Percentiles rank a stretch among this genome's conserved stretches.
Evolutionary conservation across 53 echinoderm and acorn worm species (phyloP).

Genomic region (Echinometra lucunter): DNA sequence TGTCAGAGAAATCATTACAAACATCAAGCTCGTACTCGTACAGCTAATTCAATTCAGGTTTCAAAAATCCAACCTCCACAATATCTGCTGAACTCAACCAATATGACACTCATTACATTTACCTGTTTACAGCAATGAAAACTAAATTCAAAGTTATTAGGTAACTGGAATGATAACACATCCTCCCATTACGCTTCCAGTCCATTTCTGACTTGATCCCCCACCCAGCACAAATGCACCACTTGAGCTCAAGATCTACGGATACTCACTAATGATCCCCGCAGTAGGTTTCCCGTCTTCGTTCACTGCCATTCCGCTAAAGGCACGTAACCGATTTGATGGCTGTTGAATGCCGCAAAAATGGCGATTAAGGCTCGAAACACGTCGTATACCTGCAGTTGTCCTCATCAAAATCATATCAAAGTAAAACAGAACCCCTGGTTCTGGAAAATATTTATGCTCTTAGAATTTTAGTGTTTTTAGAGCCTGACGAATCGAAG

Average conservation of each 20-base stretch:
- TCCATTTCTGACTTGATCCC: neutral
- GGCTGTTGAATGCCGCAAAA: neutral
- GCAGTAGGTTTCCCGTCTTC: slow-evolving; percentile 74
- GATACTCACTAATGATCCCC: slow-evolving; percentile 85
- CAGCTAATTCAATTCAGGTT: too few species aligned
- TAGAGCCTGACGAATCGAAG: too few species aligned
- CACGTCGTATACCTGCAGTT: slow-evolving; percentile 40
- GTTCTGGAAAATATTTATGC: neutral
- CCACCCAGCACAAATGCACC: neutral
- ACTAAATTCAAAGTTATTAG: too few species aligned
- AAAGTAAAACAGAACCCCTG: neutral
- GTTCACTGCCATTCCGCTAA: slow-evolving; percentile 56
- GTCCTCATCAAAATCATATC: slow-evolving; percentile 34
- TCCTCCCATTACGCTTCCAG: neutral
- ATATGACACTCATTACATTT: too few species aligned
- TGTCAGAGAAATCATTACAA: too few species aligned
- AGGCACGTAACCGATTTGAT: neutral
- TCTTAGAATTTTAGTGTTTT: neutral
- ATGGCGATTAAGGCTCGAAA: slow-evolving; percentile 34
- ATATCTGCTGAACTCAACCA: too few species aligned
- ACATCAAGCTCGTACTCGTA: too few species aligned
- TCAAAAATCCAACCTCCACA: too few species aligned
- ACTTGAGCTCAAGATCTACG: too few species aligned
- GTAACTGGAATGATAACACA: neutral
- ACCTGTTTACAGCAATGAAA: too few species aligned